These are phyloP conservation scores for Arnoldichthys spilopterus DNA, from an alignment of 2,797 vertebrate species.

Conservation along the genomic window DNA sequence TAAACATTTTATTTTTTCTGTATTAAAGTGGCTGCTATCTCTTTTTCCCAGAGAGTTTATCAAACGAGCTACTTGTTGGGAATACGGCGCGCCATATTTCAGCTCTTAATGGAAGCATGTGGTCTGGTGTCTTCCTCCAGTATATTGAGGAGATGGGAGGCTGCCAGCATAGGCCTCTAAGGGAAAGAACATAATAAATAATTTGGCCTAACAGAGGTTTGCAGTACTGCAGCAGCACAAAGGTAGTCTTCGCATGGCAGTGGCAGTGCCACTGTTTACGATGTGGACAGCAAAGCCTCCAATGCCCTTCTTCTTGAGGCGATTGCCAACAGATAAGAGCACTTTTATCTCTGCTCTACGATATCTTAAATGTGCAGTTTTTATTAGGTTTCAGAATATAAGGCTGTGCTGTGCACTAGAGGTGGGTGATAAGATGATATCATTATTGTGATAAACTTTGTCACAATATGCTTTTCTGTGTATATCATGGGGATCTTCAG, in stretches of 20 bases:
- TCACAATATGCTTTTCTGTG: neutral
- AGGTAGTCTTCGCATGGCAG: constrained; percentile 13
- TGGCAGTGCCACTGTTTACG: constrained; percentile 14
- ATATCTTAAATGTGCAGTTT: neutral
- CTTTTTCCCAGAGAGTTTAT: constrained; percentile 9
- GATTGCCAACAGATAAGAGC: constrained; percentile 18
- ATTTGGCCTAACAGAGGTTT: constrained; percentile 56
- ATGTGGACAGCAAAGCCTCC: neutral
- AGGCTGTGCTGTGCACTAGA: neutral
- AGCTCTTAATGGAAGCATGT: constrained; percentile 22
- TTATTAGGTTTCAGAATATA: constrained; percentile 3
- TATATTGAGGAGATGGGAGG: constrained; percentile 64
- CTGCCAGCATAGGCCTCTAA: constrained; percentile 67
- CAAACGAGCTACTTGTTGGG: constrained; percentile 26
- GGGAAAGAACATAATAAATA: constrained; percentile 72
- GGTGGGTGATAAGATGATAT: neutral
- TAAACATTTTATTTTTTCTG: constrained; percentile 83
- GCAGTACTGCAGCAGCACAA: constrained; percentile 10
- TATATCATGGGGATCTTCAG: no score
- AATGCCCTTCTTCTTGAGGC: neutral
- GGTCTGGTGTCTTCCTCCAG: neutral
- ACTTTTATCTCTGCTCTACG: constrained; percentile 16
- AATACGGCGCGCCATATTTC: constrained; percentile 13
- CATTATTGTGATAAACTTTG: neutral
- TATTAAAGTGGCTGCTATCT: constrained; percentile 43